phyloP scores from a whole-genome alignment of 1,140 invertebrate genomes.

The Archegozetes longisetosus region DNA sequence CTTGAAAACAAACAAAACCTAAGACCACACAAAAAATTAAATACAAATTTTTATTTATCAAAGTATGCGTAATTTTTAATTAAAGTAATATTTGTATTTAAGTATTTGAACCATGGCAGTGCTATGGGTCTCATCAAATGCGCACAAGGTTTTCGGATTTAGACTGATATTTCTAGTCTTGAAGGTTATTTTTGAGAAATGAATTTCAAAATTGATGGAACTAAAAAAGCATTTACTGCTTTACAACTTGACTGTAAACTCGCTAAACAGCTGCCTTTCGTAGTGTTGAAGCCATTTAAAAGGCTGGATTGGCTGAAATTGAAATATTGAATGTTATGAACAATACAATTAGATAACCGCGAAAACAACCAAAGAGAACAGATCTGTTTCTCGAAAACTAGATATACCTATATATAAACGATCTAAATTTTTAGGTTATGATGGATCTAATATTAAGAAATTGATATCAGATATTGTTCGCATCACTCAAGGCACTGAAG shows the following conservation, averaged over 20 bases:
- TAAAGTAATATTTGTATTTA: too few species aligned
- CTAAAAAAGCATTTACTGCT: slow-evolving; percentile 76
- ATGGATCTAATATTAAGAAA: slow-evolving; percentile 77
- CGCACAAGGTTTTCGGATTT: slow-evolving; percentile 52
- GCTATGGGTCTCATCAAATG: slow-evolving; percentile 66
- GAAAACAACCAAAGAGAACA: slow-evolving; percentile 52
- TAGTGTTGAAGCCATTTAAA: slow-evolving; percentile 62
- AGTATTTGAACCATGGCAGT: too few species aligned
- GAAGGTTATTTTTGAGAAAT: slow-evolving; percentile 98
- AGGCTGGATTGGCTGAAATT: slow-evolving; percentile 49
- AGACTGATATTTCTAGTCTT: slow-evolving; percentile 92
- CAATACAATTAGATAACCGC: slow-evolving; percentile 43
- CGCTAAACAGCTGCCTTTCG: slow-evolving; percentile 60
- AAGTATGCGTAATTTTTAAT: too few species aligned
- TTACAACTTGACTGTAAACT: slow-evolving; percentile 89
- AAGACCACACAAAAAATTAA: too few species aligned
- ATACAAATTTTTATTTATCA: too few species aligned
- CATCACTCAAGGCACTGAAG: slow-evolving; percentile 36
- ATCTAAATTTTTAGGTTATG: slow-evolving; percentile 60
- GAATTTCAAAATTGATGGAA: slow-evolving; percentile 97
- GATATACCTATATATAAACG: slow-evolving; percentile 65
- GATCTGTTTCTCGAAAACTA: slow-evolving; percentile 66
- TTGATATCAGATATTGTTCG: slow-evolving; percentile 66
- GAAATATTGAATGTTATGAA: slow-evolving; percentile 73
- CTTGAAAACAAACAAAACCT: too few species aligned